These are phyloP conservation scores for Falco berigora DNA, from an alignment of 2,797 vertebrate species.

Conservation along the genomic window DNA sequence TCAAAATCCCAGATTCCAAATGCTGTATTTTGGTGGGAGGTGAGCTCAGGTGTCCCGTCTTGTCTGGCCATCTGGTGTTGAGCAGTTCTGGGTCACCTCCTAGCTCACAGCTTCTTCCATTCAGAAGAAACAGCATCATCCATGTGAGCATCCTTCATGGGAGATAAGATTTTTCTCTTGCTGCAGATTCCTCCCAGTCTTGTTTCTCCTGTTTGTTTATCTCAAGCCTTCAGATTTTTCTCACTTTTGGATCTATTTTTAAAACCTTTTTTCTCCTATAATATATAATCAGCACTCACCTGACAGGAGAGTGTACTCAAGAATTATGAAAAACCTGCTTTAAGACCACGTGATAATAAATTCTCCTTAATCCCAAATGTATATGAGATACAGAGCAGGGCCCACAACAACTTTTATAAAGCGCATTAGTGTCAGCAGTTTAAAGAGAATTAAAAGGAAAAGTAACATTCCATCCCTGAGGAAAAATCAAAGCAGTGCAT, in stretches of 20 bases:
- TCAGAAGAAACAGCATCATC: neutral
- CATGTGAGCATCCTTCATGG: neutral
- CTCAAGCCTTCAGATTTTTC: neutral
- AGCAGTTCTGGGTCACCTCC: neutral
- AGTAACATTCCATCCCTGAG: neutral
- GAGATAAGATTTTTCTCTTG: neutral
- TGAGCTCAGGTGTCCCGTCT: neutral
- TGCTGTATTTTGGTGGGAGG: neutral
- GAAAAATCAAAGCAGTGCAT: neutral
- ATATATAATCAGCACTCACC: conserved; percentile 24
- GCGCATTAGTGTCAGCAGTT: conserved; percentile 50
- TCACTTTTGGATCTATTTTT: conserved; percentile 23
- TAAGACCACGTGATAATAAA: conserved; percentile 24
- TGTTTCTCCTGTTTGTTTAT: neutral
- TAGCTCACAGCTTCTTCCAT: neutral
- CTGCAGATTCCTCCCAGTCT: neutral
- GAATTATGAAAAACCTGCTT: conserved; percentile 31
- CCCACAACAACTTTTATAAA: conserved; percentile 13
- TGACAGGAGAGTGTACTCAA: conserved; percentile 9
- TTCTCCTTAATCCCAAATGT: conserved; percentile 40
- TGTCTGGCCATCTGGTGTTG: fast-evolving
- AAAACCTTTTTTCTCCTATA: neutral
- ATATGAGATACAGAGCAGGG: neutral
- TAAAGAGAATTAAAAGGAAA: conserved; percentile 50
- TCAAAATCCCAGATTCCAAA: neutral